Evolutionary conservation across 2,113 vertebrate genomes (phyloP), one percentile per base, ranked within the genome.

Genomic region (Fregetta grallaria): DNA sequence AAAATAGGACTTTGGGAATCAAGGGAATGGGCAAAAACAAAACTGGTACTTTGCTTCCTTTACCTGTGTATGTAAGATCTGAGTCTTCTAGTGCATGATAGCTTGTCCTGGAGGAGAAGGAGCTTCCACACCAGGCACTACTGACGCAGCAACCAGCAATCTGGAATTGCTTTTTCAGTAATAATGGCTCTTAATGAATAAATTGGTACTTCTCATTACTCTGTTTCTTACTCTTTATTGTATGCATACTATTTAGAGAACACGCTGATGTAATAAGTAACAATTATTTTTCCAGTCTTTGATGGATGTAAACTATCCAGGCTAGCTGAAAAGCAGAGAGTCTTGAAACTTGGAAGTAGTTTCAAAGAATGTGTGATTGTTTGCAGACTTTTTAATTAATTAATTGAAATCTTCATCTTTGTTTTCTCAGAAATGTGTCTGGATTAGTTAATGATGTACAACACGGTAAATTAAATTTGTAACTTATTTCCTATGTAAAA

Each of bases 371-470:
- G 4, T 44, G 6, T 49, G 30, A 88, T 55, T 63, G 62, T 34
- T 59, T 68, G 36, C 38, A 91, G 36, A 16, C 34, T 75, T 91
- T 40, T 81, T 15, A 67, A 78, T 86, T n/a, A 58, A 66, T n/a
- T 30, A 42, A 56, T 44, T 49, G 13, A 91, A 71, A 26, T 14
- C 4, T 95, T 93, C 15, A 36, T 88, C 34, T 84, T 90, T 93
- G 72, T 96, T 97, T 96, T 82, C 77, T 85, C 82, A 96, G 72
- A 90, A 90, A 47, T 81, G 32, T 83, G 44, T 95, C 74, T 30
- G 21, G 56, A 73, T 84, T 65, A 86, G 26, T 63, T 80, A 89
- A 66, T 40, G 36, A 59, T 34, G 40, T 86, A 88, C 80, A 91
- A 74, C 18, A 61, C 26, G 76, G 50, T 88, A 85, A 97, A 96